Evolutionary conservation across 2,113 vertebrate genomes (phyloP).

Genomic region (Pristiophorus japonicus): DNA sequence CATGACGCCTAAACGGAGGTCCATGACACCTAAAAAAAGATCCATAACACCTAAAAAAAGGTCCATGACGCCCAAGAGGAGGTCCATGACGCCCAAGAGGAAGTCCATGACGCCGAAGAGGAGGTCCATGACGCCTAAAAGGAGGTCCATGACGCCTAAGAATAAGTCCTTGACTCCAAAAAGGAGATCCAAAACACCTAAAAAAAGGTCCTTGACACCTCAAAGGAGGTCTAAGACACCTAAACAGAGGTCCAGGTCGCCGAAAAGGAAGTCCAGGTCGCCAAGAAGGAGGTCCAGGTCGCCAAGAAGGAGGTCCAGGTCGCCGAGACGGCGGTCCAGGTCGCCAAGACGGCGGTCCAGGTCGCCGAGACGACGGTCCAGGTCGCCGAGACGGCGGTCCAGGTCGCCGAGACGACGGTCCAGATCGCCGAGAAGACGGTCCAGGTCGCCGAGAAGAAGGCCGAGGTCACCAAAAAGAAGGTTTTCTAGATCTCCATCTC

Average conservation of each 20-base stretch:
- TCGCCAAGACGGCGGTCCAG: background rate
- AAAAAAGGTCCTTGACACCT: background rate
- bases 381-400: background rate
- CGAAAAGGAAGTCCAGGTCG: background rate
- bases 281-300: background rate
- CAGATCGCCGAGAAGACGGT: background rate
- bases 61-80: background rate
- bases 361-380: background rate
- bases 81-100: background rate
- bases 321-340: background rate
- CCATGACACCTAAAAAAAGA: background rate
- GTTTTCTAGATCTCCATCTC: conserved; percentile 72
- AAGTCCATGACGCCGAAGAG: background rate
- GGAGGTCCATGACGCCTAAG: background rate
- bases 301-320: background rate
- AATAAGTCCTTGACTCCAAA: background rate
- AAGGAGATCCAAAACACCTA: background rate
- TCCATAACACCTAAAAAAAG: background rate
- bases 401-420: background rate
- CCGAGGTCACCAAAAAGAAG: conserved; percentile 59
- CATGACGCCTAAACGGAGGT: background rate
- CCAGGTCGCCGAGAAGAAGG: background rate
- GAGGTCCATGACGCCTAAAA: background rate
- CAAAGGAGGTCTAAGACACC: background rate
- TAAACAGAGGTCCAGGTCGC: background rate